A percentile compares a stretch with the other conserved stretches of the same genome.
These are phyloP conservation scores for Hirtodrosophila histrioides DNA, from an alignment of 2,888 invertebrate species.

Conservation along the genomic window DNA sequence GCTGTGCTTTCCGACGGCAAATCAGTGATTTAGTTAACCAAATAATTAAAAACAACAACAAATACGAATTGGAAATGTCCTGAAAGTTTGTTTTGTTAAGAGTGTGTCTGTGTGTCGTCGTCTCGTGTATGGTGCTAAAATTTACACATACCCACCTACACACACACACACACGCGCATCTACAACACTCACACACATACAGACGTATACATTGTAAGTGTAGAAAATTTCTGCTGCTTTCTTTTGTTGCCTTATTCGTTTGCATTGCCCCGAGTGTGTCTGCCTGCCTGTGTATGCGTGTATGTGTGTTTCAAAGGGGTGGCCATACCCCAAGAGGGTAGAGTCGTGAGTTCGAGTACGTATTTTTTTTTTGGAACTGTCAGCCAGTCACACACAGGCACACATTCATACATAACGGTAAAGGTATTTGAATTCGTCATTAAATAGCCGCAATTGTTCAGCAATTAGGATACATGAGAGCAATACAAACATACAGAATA, in stretches of 20 bases:
- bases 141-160: conserved; percentile 54
- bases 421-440: conserved; percentile 33
- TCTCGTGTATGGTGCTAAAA: conserved; percentile 67
- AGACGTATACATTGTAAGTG: conserved; percentile 59
- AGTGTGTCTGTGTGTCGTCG: conserved; percentile 47
- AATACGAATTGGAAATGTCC: conserved; percentile 45
- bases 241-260: conserved; percentile 59
- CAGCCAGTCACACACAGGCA: conserved; percentile 14
- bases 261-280: conserved; percentile 37
- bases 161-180: conserved; percentile 29
- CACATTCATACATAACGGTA: conserved; percentile 13
- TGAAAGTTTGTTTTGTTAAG: conserved; percentile 40
- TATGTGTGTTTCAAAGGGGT: conserved; percentile 46
- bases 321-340: conserved; percentile 58
- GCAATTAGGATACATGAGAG: conserved; percentile 27
- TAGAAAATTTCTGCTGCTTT: conserved; percentile 67
- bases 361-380: conserved; percentile 22
- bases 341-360: conserved; percentile 45
- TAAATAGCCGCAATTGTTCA: conserved; percentile 47
- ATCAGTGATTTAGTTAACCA: conserved; percentile 39
- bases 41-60: conserved; percentile 22
- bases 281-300: conserved; percentile 23
- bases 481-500: background rate
- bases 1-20: conserved; percentile 37
- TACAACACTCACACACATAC: conserved; percentile 19